Evolutionary conservation across 2,797 vertebrate species (phyloP).

Genomic region (Artibeus lituratus): DNA sequence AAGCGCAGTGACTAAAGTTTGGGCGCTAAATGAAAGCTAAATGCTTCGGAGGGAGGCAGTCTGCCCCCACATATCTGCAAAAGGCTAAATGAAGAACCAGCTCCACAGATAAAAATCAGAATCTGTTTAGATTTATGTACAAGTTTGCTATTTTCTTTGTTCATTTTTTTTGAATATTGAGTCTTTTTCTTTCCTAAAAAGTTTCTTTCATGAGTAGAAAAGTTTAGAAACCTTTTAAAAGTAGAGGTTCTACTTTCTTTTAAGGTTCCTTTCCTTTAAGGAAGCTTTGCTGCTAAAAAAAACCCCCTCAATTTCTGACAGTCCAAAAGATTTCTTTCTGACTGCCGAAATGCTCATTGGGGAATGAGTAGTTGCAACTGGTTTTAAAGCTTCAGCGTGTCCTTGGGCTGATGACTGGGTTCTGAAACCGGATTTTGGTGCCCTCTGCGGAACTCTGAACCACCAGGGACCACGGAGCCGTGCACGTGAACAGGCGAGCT

Average conservation of each 20-base stretch:
- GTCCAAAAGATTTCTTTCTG: neutral
- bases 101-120: neutral
- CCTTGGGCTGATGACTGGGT: neutral
- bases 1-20: neutral
- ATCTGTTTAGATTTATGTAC: neutral
- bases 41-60: neutral
- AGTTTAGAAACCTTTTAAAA: no score
- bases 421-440: neutral
- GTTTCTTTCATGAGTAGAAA: neutral
- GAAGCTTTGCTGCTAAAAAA: neutral
- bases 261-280: no score
- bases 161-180: neutral
- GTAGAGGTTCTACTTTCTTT: no score
- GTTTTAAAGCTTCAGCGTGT: neutral
- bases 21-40: neutral
- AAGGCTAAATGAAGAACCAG: fast-evolving
- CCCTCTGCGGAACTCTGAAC: neutral
- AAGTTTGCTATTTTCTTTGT: neutral
- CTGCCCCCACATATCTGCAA: neutral
- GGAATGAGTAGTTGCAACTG: neutral
- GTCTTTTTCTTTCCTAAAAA: neutral
- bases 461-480: neutral
- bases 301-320: neutral
- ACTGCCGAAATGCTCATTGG: neutral
- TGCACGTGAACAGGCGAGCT: no score